Base-by-base conservation (phyloP, 1,140 invertebrate species). In the Hormaphis cornu region DNA sequence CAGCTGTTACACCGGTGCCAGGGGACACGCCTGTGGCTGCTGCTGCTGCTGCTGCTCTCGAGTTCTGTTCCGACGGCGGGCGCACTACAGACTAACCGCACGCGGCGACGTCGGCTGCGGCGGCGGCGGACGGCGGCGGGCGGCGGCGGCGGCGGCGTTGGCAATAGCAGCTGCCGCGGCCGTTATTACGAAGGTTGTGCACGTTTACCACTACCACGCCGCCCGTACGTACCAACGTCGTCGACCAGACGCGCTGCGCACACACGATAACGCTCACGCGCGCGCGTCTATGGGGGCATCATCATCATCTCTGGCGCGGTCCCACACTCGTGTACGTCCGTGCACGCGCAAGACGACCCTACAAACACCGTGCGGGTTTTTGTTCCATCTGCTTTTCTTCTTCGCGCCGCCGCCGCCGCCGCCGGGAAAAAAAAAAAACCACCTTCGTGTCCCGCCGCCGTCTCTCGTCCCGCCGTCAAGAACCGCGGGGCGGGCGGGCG, bases 151-250 rank as follows among this genome's bases (percentile, higher is more conserved):
- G n/a, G n/a, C n/a, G n/a, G n/a, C n/a, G n/a, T n/a, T n/a, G n/a
- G n/a, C n/a, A n/a, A n/a, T n/a, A n/a, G n/a, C n/a, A n/a, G n/a
- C n/a, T n/a, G n/a, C n/a, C n/a, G n/a, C n/a, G n/a, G n/a, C n/a
- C n/a, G n/a, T n/a, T n/a, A n/a, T 58, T 58, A 58, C 54, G 54
- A 58, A 58, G 54, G 54, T 58, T 58, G n/a, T n/a, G 54, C 22
- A 26, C 33, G 54, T 4, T 5, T 54, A 35, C 54, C 54, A 24
- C 54, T 14, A n/a, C 54, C 6, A 22, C 30, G 9, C 28, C 53
- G 1, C 18, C 53, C 3, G 20, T 1, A 35, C 28, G 52, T 33
- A 56, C 53, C 53, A 56, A 35, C 53, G 53, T 35, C 53, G 53
- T 56, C 53, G 18, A 35, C 53, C 53, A 56, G 53, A 56, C 52